These are phyloP conservation scores for Seira ritae DNA, from an alignment of 2,888 invertebrate genomes.

Conservation along the genomic window DNA sequence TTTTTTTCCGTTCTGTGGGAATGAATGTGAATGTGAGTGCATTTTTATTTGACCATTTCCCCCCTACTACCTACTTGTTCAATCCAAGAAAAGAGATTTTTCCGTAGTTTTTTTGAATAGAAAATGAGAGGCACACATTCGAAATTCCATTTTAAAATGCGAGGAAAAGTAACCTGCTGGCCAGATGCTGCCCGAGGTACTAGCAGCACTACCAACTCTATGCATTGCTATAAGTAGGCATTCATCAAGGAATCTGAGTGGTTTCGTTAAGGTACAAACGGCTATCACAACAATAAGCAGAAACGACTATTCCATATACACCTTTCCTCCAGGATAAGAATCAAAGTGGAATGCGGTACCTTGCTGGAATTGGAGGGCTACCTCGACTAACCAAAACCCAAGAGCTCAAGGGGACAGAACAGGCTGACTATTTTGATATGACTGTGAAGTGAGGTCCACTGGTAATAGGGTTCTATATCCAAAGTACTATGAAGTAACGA, in stretches of 20 bases:
- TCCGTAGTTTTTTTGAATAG: conserved; percentile 24
- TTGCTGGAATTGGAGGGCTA: too few species aligned
- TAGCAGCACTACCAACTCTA: not conserved
- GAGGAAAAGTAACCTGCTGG: conserved; percentile 46
- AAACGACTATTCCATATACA: conserved; percentile 24
- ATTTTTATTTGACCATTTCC: conserved; percentile 38
- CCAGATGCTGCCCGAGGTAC: conserved; percentile 62
- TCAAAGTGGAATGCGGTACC: conserved; percentile 52
- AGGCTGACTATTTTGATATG: not conserved
- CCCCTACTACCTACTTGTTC: too few species aligned
- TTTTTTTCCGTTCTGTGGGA: not conserved
- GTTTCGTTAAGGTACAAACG: too few species aligned
- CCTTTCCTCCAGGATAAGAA: not conserved
- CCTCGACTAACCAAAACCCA: not conserved
- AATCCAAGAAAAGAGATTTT: conserved; percentile 42
- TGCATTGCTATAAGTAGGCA: too few species aligned
- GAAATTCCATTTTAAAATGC: conserved; percentile 42
- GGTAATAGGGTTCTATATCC: too few species aligned
- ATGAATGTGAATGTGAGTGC: too few species aligned
- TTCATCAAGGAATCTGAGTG: not conserved
- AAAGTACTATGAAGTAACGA: too few species aligned
- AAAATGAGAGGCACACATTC: conserved; percentile 32
- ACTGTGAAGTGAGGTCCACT: too few species aligned
- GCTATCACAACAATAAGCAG: not conserved
- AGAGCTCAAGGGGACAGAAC: not conserved